Evolutionary conservation across 2,797 vertebrate genomes (phyloP).

Genomic region (Acanthornis magna): DNA sequence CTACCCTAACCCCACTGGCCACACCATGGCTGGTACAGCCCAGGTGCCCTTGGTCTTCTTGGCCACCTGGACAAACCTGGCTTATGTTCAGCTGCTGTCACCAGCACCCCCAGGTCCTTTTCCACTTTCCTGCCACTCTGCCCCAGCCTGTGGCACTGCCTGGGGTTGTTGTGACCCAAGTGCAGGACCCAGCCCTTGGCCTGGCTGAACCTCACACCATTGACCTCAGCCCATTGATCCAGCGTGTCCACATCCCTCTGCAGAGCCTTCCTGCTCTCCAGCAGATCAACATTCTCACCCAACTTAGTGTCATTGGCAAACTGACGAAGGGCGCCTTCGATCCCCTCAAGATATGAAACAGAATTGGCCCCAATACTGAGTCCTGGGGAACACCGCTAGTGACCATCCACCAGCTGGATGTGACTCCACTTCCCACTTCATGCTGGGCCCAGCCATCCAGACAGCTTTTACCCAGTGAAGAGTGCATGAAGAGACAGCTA

Average conservation of each 20-base stretch:
- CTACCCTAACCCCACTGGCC: neutral
- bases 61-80: neutral
- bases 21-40: no score
- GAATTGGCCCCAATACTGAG: neutral
- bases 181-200: neutral
- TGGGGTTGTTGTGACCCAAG: neutral
- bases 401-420: neutral
- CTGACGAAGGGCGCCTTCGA: neutral
- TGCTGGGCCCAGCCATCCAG: neutral
- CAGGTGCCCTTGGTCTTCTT: neutral
- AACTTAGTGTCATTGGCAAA: fast-evolving
- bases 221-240: neutral
- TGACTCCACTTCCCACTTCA: neutral
- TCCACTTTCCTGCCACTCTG: neutral
- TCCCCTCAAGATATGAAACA: neutral
- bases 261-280: neutral
- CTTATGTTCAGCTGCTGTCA: fast-evolving
- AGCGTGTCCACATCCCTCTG: neutral
- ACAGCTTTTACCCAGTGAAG: neutral
- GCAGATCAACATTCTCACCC: neutral
- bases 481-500: neutral
- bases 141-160: no score
- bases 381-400: neutral
- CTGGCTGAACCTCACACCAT: neutral
- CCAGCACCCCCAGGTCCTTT: fast-evolving